Evolutionary conservation across 2,797 vertebrate genomes (phyloP), one percentile per base, ranked within the genome.

Genomic region (Oryzias dopingdopingensis): DNA sequence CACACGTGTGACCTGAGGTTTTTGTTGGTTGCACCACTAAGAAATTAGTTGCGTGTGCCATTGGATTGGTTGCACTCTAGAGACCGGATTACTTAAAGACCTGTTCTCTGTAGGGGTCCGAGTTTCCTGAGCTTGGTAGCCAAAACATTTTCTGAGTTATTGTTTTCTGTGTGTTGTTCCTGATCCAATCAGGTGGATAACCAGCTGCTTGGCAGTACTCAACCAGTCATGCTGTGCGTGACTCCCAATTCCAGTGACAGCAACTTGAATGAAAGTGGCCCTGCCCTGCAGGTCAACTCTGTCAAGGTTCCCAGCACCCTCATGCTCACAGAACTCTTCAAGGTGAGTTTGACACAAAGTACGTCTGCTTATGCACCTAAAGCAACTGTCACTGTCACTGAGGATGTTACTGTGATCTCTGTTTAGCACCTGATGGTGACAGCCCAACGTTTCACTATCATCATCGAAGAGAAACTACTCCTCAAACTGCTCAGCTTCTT

Each of bases 391-490:
- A 16, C 4, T 29, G 51, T 52, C 4, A 32, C 23, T 62, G 14
- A 59, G 61, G 45, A 67, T 54, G 3, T 53, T 1, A 42, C 3
- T 12, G 0, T 29, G 3, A 44, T 6, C 7, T 18, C 17, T 18
- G 10, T 37, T 4, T 79, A 99, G 97, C 97, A 99, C 81, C 90
- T 99, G 43, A 95, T 99, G 95, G 90, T 99, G 76, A 99, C 95
- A 0, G 94, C 96, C 15, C 89, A 89, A 0, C 95, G 87, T 61
- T 96, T 97, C 82, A 98, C 96, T 0, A 91, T 99, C 63, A 95
- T 98, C 76, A 96, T 99, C 0, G 97, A 99, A 78, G 97, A 99
- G 85, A 99, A 97, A 2, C 90, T 99, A 0, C 90, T 99, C 53
- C 93, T 99, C 24, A 99, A 99, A 74, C 91, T 99, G 0, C 84